Evolutionary conservation across 2,113 vertebrate species (phyloP), one percentile per base, ranked within the genome.

Genomic region (Potamarius usumacintae): DNA sequence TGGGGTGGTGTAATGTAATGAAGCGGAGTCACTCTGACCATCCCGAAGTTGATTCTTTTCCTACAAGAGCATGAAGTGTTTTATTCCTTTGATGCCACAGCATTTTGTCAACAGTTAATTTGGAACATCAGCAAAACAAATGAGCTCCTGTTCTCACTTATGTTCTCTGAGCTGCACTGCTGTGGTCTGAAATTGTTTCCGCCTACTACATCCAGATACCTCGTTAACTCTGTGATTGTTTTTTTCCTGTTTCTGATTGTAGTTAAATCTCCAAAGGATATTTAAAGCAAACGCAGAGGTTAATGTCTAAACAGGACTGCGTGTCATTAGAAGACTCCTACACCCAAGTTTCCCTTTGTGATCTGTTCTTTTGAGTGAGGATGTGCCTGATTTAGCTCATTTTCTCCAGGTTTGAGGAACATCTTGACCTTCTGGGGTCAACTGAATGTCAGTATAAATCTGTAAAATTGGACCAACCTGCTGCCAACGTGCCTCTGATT

Each of bases 251-350:
- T 34, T 62, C 55, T 62, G 65, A 74, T 27, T 42, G 71, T 27
- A 67, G 65, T 79, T 69, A 84, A 84, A 22, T 5, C 53, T 87
- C 7, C 10, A 48, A 14, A 82, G n/a, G 1, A 25, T 8, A 18
- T 42, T 12, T 22, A 52, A 30, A 83, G 69, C 27, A 65, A 74
- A 8, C 22, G 84, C 88, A 89, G 85, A 55, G 83, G 80, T 34
- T 84, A n/a, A 30, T 83, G 58, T 18, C 12, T 86, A 89, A 86
- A 84, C 76, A 84, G 42, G 77, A 53, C 55, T 42, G 83, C 82
- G 80, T 27, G 11, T 58, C 83, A 55, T 50, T 81, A 52, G 78
- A 85, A 80, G 22, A 60, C 65, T 85, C 74, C 58, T 58, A 34
- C 69, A 53, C 7, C 62, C 27, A 52, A 30, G 62, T 50, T 74